Percentiles rank a stretch among this genome's conserved stretches.
Conservation (phyloP, 2,113 vertebrate genomes). For the Microtus ochrogaster region DNA sequence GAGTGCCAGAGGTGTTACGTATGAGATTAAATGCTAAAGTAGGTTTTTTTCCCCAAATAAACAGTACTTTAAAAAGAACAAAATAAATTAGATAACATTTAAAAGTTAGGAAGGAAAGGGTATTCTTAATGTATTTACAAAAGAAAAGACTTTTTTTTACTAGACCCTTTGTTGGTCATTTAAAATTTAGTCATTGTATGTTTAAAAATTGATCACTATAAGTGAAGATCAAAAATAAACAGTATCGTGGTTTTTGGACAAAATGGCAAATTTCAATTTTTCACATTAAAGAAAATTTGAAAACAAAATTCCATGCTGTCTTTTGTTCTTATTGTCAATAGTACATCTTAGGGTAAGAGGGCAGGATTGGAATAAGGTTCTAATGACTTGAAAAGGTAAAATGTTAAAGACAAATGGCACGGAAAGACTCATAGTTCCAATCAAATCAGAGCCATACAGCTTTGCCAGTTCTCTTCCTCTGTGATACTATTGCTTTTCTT, state of each 20-base stretch:
- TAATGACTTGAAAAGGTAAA: conserved; percentile 81
- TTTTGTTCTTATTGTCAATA: conserved; percentile 75
- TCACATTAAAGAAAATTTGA: conserved; percentile 69
- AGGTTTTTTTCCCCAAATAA: not conserved
- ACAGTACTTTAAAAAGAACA: not conserved
- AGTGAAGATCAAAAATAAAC: conserved; percentile 68
- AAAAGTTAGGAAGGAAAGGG: not conserved
- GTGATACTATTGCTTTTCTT: not conserved
- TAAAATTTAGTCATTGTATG: conserved; percentile 69
- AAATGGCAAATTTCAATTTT: conserved; percentile 73
- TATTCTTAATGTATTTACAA: not conserved
- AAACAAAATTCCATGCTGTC: conserved; percentile 84
- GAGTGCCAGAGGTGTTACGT: not conserved
- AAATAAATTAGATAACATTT: not conserved
- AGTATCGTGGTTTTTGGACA: conserved; percentile 11
- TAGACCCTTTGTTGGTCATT: not conserved
- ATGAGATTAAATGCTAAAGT: not conserved
- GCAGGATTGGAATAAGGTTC: conserved; percentile 79
- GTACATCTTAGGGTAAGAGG: conserved; percentile 78
- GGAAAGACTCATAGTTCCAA: conserved; percentile 26
- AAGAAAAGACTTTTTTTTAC: conserved; percentile 32
- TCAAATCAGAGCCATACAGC: conserved; percentile 51
- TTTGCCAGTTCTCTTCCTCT: not conserved
- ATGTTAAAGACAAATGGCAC: conserved; percentile 36
- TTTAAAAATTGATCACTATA: conserved; percentile 65